Conservation (phyloP, 2,888 invertebrate genomes). For the Drosophila pseudotalamancana region DNA sequence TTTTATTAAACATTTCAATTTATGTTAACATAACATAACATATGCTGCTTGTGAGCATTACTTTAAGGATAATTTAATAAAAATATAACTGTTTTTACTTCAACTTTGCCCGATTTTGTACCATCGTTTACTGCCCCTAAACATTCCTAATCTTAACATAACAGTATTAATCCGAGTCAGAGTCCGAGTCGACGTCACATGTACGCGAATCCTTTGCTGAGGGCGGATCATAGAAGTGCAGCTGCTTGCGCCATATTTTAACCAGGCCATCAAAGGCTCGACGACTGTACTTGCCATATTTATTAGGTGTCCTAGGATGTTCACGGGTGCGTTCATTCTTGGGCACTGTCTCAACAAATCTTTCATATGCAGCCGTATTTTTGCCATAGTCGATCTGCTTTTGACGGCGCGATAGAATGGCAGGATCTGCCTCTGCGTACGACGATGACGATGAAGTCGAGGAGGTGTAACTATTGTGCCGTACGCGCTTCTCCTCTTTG, state of each 20-base stretch:
- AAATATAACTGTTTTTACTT: slow-evolving; percentile 4
- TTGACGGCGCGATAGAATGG: slow-evolving; percentile 90
- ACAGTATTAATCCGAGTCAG: slow-evolving; percentile 57
- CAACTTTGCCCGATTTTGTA: slow-evolving; percentile 22
- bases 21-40: slow-evolving; percentile 60
- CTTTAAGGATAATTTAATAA: slow-evolving; percentile 11
- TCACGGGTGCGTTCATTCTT: slow-evolving; percentile 88
- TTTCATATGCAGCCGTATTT: slow-evolving; percentile 94
- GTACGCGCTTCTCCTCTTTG: slow-evolving; percentile 78
- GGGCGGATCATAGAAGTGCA: slow-evolving; percentile 91
- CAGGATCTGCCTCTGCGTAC: slow-evolving; percentile 88
- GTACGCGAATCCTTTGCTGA: slow-evolving; percentile 31
- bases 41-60: slow-evolving; percentile 13
- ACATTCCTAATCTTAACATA: background rate
- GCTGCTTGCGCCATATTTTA: slow-evolving; percentile 92
- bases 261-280: slow-evolving; percentile 96
- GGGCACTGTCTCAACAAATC: slow-evolving; percentile 89
- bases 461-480: slow-evolving; percentile 79
- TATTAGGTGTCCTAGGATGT: slow-evolving; percentile 96
- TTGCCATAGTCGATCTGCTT: slow-evolving; percentile 98
- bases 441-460: slow-evolving; percentile 79
- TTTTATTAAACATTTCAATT: slow-evolving; percentile 51
- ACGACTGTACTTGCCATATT: slow-evolving; percentile 93
- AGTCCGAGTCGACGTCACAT: slow-evolving; percentile 51
- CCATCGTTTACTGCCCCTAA: slow-evolving; percentile 10